Evolutionary conservation across 2,888 invertebrate genomes (phyloP).

Genomic region (Spicauda simplicius): DNA sequence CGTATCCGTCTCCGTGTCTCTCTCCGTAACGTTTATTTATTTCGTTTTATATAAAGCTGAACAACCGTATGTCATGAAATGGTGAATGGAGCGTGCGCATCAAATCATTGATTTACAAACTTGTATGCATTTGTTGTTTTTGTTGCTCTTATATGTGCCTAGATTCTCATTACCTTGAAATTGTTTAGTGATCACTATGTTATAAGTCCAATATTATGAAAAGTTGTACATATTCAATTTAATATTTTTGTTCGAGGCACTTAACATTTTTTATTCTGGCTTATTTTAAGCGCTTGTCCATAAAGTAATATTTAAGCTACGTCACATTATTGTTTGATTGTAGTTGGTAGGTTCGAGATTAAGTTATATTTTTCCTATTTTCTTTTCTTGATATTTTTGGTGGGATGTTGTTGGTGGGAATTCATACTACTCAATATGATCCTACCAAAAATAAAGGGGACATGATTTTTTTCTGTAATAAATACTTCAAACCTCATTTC

Average conservation of each 20-base stretch:
- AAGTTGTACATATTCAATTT: neutral
- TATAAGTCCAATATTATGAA: slow-evolving; percentile 1
- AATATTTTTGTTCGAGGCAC: neutral
- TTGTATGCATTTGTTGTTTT: slow-evolving; percentile 14
- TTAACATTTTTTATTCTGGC: neutral
- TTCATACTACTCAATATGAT: too few relatives aligned
- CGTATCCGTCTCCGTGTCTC: too few relatives aligned
- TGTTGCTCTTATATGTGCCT: slow-evolving; percentile 11
- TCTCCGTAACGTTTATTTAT: too few relatives aligned
- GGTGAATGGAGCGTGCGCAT: slow-evolving; percentile 12
- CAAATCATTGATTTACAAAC: neutral
- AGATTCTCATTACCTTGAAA: slow-evolving; percentile 16
- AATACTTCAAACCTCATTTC: too few relatives aligned
- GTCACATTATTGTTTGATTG: too few relatives aligned
- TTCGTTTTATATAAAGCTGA: neutral
- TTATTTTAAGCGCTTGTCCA: neutral
- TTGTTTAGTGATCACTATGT: slow-evolving; percentile 9
- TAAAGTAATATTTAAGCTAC: too few relatives aligned
- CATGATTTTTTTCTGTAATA: too few relatives aligned
- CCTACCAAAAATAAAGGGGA: too few relatives aligned
- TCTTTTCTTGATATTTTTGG: too few relatives aligned
- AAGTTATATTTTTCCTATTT: too few relatives aligned
- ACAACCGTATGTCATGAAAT: neutral
- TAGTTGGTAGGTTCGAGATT: too few relatives aligned
- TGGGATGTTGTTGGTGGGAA: too few relatives aligned